phyloP scores from a whole-genome alignment of 2,797 vertebrate genomes.

The Molossus molossus region DNA sequence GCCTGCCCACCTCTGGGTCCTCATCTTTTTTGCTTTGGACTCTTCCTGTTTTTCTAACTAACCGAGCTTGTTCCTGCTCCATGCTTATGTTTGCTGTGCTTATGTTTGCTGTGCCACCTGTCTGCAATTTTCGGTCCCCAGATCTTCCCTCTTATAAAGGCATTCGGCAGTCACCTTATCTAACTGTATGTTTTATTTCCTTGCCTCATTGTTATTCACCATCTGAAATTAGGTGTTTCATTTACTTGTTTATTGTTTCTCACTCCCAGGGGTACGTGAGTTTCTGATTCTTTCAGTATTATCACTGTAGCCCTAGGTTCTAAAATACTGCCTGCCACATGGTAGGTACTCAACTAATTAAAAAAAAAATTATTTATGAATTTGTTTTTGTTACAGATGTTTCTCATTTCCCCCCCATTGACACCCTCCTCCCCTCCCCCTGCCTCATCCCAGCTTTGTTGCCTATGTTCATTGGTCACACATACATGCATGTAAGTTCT shows the following conservation, averaged over 20 bases:
- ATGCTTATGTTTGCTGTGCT: not conserved
- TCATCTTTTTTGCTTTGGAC: not conserved
- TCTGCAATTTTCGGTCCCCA: not conserved
- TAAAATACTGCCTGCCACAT: conserved; percentile 19
- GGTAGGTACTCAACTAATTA: not conserved
- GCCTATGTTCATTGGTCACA: no score
- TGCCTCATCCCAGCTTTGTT: no score
- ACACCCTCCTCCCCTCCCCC: no score
- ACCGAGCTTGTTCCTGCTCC: not conserved
- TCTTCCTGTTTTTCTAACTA: conserved; percentile 2
- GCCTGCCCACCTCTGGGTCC: not conserved
- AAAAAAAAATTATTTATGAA: no score
- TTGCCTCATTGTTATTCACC: not conserved
- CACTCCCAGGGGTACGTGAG: not conserved
- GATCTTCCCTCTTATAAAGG: conserved; percentile 29
- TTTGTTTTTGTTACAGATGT: no score
- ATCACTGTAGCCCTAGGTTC: not conserved
- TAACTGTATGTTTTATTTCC: not conserved
- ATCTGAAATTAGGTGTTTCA: not conserved
- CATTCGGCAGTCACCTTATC: not conserved
- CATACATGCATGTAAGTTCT: no score
- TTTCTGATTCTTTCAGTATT: not conserved
- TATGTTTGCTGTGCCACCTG: not conserved
- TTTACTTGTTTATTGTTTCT: conserved; percentile 46
- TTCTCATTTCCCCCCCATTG: no score